A percentile compares a stretch with the other conserved stretches of the same genome.
Evolutionary conservation across 2,888 invertebrate genomes (phyloP).

Genomic region (Hermodice carunculata): DNA sequence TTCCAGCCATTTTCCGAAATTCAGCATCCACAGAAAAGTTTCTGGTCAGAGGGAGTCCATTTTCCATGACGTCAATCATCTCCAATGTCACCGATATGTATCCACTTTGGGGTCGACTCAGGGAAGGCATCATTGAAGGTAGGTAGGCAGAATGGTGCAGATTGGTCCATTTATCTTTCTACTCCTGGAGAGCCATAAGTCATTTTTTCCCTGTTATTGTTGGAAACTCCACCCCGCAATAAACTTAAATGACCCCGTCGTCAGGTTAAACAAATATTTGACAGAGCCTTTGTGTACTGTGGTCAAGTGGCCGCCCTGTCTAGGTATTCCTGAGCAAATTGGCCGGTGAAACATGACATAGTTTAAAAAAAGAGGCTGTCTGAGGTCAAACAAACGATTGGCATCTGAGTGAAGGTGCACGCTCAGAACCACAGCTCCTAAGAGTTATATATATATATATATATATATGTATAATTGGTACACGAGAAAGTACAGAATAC

Average conservation of each 20-base stretch:
- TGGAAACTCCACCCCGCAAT: not conserved
- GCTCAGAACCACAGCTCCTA: too few species aligned
- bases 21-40: constrained; percentile 28
- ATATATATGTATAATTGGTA: too few species aligned
- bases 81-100: constrained; percentile 33
- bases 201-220: not conserved
- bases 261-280: not conserved
- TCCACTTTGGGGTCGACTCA: constrained; percentile 28
- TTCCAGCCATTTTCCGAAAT: constrained; percentile 31
- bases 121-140: constrained; percentile 32
- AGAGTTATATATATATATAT: too few species aligned
- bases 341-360: too few species aligned
- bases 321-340: too few species aligned
- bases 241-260: not conserved
- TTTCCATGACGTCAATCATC: constrained; percentile 29
- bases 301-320: too few species aligned
- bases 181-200: not conserved
- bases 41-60: constrained; percentile 32
- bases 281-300: too few species aligned
- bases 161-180: not conserved
- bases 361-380: too few species aligned
- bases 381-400: too few species aligned
- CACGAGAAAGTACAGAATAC: too few species aligned
- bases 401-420: too few species aligned
- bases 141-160: not conserved